phyloP scores from a whole-genome alignment of 2,888 invertebrate genomes.

The Pteria penguin region DNA sequence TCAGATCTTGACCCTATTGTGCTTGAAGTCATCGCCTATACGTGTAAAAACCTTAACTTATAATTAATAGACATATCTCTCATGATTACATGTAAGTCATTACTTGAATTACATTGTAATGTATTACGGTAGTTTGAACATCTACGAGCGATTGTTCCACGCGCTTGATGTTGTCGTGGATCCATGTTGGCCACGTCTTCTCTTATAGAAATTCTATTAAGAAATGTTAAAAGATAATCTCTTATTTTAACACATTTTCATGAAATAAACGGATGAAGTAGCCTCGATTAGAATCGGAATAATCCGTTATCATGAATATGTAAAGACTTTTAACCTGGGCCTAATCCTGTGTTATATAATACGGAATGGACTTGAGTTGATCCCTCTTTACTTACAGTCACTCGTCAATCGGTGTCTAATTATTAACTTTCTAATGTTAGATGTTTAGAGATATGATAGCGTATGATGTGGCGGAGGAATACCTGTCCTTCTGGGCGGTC shows the following conservation, averaged over 20 bases:
- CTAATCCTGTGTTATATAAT: not conserved
- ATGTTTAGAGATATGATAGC: not conserved
- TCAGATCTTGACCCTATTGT: too few species aligned
- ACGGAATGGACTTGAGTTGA: not conserved
- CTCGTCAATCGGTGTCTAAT: not conserved
- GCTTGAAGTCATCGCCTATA: too few species aligned
- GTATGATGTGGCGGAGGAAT: not conserved
- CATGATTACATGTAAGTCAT: too few species aligned
- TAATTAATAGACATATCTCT: too few species aligned
- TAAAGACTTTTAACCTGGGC: not conserved
- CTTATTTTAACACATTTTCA: too few species aligned
- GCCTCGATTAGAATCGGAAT: too few species aligned
- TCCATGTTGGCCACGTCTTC: not conserved
- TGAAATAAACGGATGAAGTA: too few species aligned
- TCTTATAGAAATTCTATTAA: conserved; percentile 1
- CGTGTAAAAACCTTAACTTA: too few species aligned
- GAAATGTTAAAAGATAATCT: conserved; percentile 5
- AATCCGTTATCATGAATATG: not conserved
- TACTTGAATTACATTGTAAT: too few species aligned
- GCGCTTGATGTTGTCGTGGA: too few species aligned
- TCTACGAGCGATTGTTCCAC: too few species aligned
- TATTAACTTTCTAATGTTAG: not conserved
- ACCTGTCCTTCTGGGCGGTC: conserved; percentile 32
- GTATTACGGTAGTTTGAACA: too few species aligned
- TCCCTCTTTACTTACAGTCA: not conserved